These are phyloP conservation scores for Myotis pilosus DNA, from an alignment of 2,797 vertebrate genomes.

Conservation along the genomic window DNA sequence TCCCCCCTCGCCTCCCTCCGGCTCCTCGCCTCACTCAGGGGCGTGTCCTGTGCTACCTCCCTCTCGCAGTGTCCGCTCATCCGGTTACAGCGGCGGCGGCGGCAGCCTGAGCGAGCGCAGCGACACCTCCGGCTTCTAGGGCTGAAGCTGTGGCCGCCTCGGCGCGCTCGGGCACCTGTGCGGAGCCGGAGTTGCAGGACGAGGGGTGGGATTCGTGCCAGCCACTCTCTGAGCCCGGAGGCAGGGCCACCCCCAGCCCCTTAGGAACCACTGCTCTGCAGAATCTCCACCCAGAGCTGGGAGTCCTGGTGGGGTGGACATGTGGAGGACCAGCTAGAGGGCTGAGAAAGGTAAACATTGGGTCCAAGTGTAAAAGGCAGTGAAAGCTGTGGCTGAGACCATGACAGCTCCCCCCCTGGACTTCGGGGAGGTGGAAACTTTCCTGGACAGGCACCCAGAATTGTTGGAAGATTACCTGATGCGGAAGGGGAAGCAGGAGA, in stretches of 20 bases:
- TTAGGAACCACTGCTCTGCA: not conserved
- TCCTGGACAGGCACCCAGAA: slow-evolving; percentile 95
- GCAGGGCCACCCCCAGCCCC: not conserved
- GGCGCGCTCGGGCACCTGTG: slow-evolving; percentile 31
- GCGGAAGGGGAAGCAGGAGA: slow-evolving; percentile 91
- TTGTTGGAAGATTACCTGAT: slow-evolving; percentile 93
- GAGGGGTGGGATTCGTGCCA: not conserved
- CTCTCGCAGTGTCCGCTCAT: slow-evolving; percentile 69
- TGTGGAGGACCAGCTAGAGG: slow-evolving; percentile 61
- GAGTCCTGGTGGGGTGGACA: slow-evolving; percentile 20
- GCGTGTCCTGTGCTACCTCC: slow-evolving; percentile 76
- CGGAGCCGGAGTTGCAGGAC: not conserved
- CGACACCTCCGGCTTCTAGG: not conserved
- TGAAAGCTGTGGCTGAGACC: slow-evolving; percentile 38
- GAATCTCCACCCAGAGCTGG: not conserved
- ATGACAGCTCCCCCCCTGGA: slow-evolving; percentile 86
- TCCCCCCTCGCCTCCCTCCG: slow-evolving; percentile 16
- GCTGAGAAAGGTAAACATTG: not conserved
- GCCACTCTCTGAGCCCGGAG: slow-evolving; percentile 24
- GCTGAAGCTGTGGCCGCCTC: slow-evolving; percentile 2
- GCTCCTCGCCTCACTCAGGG: slow-evolving; percentile 66
- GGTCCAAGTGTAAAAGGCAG: not conserved
- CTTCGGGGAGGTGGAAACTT: slow-evolving; percentile 97
- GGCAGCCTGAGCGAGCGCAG: slow-evolving; percentile 50
- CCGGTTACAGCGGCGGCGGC: slow-evolving; percentile 51